phyloP scores from a whole-genome alignment of 2,113 vertebrate genomes.

The Diphyllodes magnificus region DNA sequence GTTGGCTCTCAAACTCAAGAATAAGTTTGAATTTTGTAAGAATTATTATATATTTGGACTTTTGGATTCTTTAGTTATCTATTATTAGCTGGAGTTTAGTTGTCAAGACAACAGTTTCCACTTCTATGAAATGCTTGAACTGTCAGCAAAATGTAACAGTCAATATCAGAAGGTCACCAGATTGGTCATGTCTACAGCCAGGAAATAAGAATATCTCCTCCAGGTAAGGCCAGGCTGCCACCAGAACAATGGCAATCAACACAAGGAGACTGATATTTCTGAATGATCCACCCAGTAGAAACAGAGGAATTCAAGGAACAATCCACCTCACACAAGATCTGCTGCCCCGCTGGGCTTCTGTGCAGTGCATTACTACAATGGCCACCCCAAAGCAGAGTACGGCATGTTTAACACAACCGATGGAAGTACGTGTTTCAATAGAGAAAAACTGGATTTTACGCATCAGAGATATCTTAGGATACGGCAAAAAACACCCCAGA shows the following conservation, averaged over 20 bases:
- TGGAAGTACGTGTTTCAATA: rapidly evolving
- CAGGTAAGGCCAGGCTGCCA: background rate
- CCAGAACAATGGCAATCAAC: background rate
- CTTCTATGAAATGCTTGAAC: conserved; percentile 9
- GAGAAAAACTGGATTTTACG: background rate
- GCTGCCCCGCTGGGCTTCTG: background rate
- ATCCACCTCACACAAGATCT: background rate
- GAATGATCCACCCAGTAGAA: background rate
- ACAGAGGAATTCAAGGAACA: background rate
- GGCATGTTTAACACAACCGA: rapidly evolving
- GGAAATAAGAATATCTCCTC: background rate
- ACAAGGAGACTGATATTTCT: background rate
- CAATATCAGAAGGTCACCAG: background rate
- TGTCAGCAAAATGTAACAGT: background rate
- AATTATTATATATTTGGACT: conserved; percentile 10
- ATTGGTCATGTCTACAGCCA: background rate
- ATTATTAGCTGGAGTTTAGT: conserved; percentile 49
- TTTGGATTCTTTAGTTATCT: conserved; percentile 28
- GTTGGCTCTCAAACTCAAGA: background rate
- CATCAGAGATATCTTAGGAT: background rate
- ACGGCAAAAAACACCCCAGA: background rate
- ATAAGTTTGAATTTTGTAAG: background rate
- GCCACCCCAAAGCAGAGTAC: background rate
- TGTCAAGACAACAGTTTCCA: conserved; percentile 58
- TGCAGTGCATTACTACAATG: background rate